Percentiles rank a stretch among this genome's conserved stretches.
Conservation (phyloP, 2,797 vertebrate genomes). For the Carduelis carduelis region DNA sequence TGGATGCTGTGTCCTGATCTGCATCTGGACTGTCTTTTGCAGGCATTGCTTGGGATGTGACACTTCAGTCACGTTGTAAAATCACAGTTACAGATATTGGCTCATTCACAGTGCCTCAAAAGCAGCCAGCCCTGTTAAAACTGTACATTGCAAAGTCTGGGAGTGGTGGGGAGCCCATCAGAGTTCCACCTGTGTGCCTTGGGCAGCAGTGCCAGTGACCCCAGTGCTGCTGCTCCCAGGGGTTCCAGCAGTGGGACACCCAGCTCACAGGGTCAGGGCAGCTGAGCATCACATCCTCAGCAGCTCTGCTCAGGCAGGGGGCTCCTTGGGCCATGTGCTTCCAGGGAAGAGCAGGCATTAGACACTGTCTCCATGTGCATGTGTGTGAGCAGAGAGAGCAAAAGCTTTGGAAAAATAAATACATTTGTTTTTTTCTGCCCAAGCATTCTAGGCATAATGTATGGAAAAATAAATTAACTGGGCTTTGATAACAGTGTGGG, state of each 20-base stretch:
- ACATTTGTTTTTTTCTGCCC: not conserved
- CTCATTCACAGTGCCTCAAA: not conserved
- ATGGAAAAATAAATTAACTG: not conserved
- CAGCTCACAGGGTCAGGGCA: not conserved
- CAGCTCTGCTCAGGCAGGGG: not conserved
- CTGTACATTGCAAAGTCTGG: not conserved
- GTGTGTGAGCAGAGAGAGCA: not conserved
- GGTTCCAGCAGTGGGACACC: not conserved
- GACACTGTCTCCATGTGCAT: not conserved
- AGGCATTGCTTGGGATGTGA: not conserved
- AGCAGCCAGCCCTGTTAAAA: not conserved
- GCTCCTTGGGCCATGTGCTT: not conserved
- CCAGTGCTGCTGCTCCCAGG: not conserved
- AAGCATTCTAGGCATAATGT: not conserved
- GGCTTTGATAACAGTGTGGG: not conserved
- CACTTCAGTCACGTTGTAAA: not conserved
- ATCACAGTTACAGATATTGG: not conserved
- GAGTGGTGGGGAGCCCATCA: not conserved
- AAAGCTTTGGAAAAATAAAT: not conserved
- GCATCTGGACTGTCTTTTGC: not conserved
- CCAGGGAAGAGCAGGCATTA: not conserved
- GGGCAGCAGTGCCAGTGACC: not conserved
- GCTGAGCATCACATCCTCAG: not conserved
- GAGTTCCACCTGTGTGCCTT: not conserved
- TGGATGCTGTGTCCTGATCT: fast-evolving